Base-by-base conservation (phyloP, 2,888 invertebrate species). In the Tachina lurida region DNA sequence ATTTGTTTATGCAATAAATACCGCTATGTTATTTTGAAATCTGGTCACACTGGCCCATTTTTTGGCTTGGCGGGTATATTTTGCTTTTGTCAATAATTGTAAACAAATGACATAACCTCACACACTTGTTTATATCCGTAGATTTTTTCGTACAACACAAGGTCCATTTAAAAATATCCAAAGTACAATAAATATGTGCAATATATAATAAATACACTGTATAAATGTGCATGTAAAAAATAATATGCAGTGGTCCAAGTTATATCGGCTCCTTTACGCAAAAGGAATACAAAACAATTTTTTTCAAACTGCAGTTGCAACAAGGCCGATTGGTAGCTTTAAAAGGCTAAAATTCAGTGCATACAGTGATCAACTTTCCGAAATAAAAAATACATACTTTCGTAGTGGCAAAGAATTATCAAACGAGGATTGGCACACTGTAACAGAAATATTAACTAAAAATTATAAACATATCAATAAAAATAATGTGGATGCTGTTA, bases 401-500 rank as follows among this genome's bases (percentile, higher is more conserved):
- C 68, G 89, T 1, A 75, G 88, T 4, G 86, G 87, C 2, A 71
- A 54, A 13, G 85, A 87, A 31, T 77, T 91, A 0, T 88, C 84
- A 1, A 45, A 75, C 10, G 60, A 56, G 1, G 91, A 92, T 31
- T 92, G 92, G 92, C 84, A 89, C n/a, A 77, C 79, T 1, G 84
- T 91, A 17, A 88, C 90, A 7, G 74, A 87, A 15, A 77, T 87
- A 10, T 87, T 92, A 3, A 88, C 90, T 3, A 84, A 88, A 1
- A 89, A 83, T 43, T 88, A 88, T 58, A 92, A 88, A 56, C 88
- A 91, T 71, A 89, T 92, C 1, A 90, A 88, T 15, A 52, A 39
- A 8, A 87, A 93, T 56, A 95, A 95, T 90, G 92, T 95, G 47
- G 95, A 96, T 92, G 94, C 94, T 49, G 90, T 94, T 1, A 93